Evolutionary conservation across 1,140 invertebrate species (phyloP).

Genomic region (Drosophila lini): DNA sequence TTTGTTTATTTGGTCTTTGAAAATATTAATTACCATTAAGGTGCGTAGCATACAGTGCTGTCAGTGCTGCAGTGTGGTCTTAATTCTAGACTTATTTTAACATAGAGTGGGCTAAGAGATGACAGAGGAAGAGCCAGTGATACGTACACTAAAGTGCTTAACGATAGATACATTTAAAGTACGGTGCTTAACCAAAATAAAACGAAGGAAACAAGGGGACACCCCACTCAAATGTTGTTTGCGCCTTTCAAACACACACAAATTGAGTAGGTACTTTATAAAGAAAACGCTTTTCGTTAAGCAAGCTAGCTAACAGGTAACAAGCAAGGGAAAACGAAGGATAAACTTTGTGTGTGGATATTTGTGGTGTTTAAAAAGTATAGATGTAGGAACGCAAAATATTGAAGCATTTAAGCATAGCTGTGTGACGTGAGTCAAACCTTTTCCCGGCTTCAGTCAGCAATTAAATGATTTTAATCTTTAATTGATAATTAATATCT

Average conservation of each 20-base stretch:
- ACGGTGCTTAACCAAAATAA: conserved; percentile 67
- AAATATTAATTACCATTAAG: not conserved
- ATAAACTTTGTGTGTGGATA: conserved; percentile 3
- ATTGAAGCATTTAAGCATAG: not conserved
- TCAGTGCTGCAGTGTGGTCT: conserved; percentile 47
- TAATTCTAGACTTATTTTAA: conserved; percentile 65
- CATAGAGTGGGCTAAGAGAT: conserved; percentile 17
- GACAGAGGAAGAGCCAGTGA: conserved; percentile 19
- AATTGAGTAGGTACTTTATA: conserved; percentile 54
- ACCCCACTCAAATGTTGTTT: conserved; percentile 49
- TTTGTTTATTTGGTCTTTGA: not conserved
- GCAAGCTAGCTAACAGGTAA: conserved; percentile 73
- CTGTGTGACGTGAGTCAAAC: not conserved
- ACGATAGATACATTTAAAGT: conserved; percentile 69
- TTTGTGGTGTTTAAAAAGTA: not conserved
- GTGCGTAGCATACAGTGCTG: conserved; percentile 45
- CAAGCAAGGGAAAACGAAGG: conserved; percentile 51
- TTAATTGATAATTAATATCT: not conserved
- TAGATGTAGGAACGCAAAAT: not conserved
- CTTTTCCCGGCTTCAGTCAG: not conserved
- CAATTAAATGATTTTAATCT: not conserved
- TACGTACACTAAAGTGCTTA: conserved; percentile 73
- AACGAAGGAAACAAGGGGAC: conserved; percentile 38
- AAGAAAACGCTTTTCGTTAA: conserved; percentile 46
- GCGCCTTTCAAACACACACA: conserved; percentile 43